Base-by-base conservation (phyloP, 2,113 vertebrate genomes). In the Calyptommatus sinebrachiatus region DNA sequence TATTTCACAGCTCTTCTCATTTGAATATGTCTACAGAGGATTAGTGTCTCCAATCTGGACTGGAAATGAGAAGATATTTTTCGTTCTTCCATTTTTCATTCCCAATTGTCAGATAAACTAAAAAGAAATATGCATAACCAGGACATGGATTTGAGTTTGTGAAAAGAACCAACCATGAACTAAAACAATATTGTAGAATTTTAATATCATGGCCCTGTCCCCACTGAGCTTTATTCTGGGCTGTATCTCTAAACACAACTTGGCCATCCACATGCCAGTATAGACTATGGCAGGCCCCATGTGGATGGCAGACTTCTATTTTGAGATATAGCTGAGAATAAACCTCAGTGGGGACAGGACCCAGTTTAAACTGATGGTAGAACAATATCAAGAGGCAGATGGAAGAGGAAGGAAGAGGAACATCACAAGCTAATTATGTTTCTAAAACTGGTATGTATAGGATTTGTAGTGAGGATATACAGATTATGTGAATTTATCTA, bases 1-100 rank as follows among this genome's bases (percentile, higher is more conserved):
- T 91, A 92, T 93, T 94, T 92, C 75, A 83, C 75, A 76, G 7
- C 65, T 85, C 50, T 91, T 91, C 82, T 73, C 82, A 91, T 89
- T 89, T 91, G 82, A 93, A 86, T 89, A 85, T 45, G 41, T 87
- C 85, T 86, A 79, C 84, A 74, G 63, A 91, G 79, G 68, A 83
- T 85, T 79, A 67, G 50, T 74, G 67, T 78, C 63, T 84, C 71
- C 4, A 57, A 57, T 78, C 62, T 8, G 82, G 9, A 71, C 31
- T 31, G 22, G 26, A 70, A 72, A 79, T 74, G 6, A 12, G 78
- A 81, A 88, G 24, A 2, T 2, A 76, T 2, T 69, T 81, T 71
- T 71, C n/a, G 29, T 7, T 1, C 28, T 72, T 77, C 79, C 20
- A 8, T 0, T 5, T 7, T 10, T 67, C 8, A 53, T 46, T 77